Evolutionary conservation across 2,888 invertebrate genomes (phyloP).

Genomic region (Priocnemis perturbator): DNA sequence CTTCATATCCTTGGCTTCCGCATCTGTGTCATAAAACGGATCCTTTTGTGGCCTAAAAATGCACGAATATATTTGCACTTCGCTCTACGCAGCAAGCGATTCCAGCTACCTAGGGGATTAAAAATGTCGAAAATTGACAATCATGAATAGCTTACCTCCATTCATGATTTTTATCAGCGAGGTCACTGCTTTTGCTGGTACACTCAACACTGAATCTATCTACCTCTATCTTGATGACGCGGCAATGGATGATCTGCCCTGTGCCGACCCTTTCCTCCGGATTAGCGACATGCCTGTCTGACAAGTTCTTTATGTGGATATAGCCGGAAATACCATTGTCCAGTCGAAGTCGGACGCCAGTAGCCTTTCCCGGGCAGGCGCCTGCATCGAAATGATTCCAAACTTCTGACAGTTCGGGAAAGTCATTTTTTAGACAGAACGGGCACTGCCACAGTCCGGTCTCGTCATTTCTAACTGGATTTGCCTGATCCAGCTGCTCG

Average conservation of each 20-base stretch:
- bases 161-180: slow-evolving; percentile 92
- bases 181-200: slow-evolving; percentile 94
- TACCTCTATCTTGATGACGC: slow-evolving; percentile 96
- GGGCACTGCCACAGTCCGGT: slow-evolving; percentile 98
- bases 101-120: background rate
- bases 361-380: slow-evolving; percentile 96
- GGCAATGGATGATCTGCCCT: slow-evolving; percentile 89
- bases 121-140: background rate
- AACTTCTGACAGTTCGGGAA: slow-evolving; percentile 96
- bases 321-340: slow-evolving; percentile 96
- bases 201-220: slow-evolving; percentile 95
- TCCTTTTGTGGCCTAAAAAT: slow-evolving; percentile 87
- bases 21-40: slow-evolving; percentile 91
- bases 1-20: slow-evolving; percentile 87
- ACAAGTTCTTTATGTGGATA: slow-evolving; percentile 94
- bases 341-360: slow-evolving; percentile 90
- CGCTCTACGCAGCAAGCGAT: background rate
- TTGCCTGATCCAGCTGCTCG: slow-evolving; percentile 96
- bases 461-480: slow-evolving; percentile 95
- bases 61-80: slow-evolving; percentile 20
- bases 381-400: slow-evolving; percentile 99
- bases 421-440: slow-evolving; percentile 96
- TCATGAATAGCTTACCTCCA: slow-evolving; percentile 81
- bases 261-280: slow-evolving; percentile 93
- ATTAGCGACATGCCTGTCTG: slow-evolving; percentile 94